Base-by-base conservation (phyloP, 2,888 invertebrate species). In the Habrosyne pyritoides region DNA sequence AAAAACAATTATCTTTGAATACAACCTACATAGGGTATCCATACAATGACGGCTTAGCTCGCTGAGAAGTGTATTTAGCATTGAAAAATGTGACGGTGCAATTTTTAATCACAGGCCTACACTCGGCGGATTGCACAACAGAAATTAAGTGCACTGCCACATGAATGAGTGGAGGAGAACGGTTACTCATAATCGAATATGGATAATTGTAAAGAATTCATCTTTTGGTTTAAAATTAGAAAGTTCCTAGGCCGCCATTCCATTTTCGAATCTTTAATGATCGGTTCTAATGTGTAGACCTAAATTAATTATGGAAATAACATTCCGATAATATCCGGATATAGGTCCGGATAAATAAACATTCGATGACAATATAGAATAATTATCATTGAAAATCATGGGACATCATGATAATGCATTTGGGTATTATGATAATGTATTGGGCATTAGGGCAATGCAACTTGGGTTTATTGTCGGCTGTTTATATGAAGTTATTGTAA, bases 21-120 rank as follows among this genome's bases (percentile, higher is more conserved):
- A 33, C 5, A n/a, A 8, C n/a, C 3, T 2, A 33, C 33, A n/a
- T n/a, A n/a, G n/a, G n/a, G n/a, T n/a, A n/a, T n/a, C n/a, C n/a
- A n/a, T n/a, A n/a, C n/a, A n/a, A n/a, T n/a, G 4, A 22, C 7
- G 22, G 24, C 22, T 48, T 14, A 51, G 21, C 51, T 52, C 21
- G 51, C 24, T 53, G 52, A 47, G 52, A 57, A 53, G 28, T 47
- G 57, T 54, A 47, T 53, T 56, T 57, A 55, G 52, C 50, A 58
- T 60, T 57, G 55, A 49, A 47, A 24, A 56, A 57, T 55, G 60
- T 59, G 61, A 63, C 61, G 66, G 64, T 61, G 64, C 54, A 52
- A 28, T 56, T 64, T 56, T 53, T 33, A 60, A 57, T 61, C 47
- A 60, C 50, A 52, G 36, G 47, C 67, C 63, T 64, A 65, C 67